Conservation (phyloP, 1,140 invertebrate species). For the Notospermus geniculatus region DNA sequence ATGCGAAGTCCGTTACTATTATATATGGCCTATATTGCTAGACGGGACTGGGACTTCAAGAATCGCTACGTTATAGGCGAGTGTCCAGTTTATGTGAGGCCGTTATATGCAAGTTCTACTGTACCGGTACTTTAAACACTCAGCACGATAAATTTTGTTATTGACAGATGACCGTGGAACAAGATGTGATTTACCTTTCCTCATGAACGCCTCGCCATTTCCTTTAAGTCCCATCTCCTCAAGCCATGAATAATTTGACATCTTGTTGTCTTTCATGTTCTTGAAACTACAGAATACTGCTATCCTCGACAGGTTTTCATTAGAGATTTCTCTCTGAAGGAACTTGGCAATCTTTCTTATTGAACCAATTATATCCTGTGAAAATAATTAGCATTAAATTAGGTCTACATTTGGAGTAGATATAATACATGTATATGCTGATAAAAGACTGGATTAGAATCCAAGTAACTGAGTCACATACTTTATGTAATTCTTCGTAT, state of each 20-base stretch:
- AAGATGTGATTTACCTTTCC: slow-evolving; percentile 57
- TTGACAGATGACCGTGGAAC: too few relatives aligned
- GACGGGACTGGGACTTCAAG: not conserved
- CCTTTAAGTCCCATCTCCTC: slow-evolving; percentile 55
- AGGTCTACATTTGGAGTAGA: not conserved
- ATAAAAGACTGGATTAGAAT: not conserved
- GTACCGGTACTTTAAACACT: too few relatives aligned
- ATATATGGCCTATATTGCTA: not conserved
- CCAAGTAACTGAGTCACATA: slow-evolving; percentile 16
- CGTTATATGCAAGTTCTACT: too few relatives aligned
- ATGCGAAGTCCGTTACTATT: not conserved
- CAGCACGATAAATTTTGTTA: too few relatives aligned
- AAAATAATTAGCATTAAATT: slow-evolving; percentile 10
- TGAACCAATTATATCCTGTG: slow-evolving; percentile 48
- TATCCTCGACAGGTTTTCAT: slow-evolving; percentile 66
- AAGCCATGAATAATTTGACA: slow-evolving; percentile 58
- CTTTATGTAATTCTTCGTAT: slow-evolving; percentile 60
- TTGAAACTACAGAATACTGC: slow-evolving; percentile 75
- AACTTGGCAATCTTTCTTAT: slow-evolving; percentile 69
- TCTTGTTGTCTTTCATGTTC: slow-evolving; percentile 72
- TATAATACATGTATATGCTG: slow-evolving; percentile 11
- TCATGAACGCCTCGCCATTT: slow-evolving; percentile 53
- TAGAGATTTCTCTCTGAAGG: slow-evolving; percentile 66
- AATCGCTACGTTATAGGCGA: too few relatives aligned
- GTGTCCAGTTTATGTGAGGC: too few relatives aligned